Evolutionary conservation across 1,140 invertebrate genomes (phyloP).

Genomic region (Zaprionus kolodkinae): DNA sequence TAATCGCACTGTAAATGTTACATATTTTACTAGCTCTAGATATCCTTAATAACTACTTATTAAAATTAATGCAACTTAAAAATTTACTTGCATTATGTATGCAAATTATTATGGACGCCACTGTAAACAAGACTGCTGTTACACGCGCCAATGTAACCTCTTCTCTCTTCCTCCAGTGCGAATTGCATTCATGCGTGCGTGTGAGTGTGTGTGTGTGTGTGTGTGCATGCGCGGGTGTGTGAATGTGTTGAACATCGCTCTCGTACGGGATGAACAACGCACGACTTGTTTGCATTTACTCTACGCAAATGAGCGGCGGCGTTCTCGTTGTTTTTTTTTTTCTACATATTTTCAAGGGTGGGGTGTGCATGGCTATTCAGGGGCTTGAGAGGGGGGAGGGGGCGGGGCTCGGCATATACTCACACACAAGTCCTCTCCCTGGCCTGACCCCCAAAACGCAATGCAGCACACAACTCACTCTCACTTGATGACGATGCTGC

Average conservation of each 20-base stretch:
- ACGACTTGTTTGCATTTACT: slow-evolving; percentile 78
- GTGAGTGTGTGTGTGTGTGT: slow-evolving; percentile 33
- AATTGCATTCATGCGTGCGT: slow-evolving; percentile 72
- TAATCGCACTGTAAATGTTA: no score
- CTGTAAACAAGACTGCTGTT: slow-evolving; percentile 51
- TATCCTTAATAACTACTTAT: no score
- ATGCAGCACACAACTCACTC: slow-evolving; percentile 68
- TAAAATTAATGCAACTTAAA: not conserved
- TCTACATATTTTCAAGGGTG: slow-evolving; percentile 47
- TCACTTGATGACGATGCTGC: slow-evolving; percentile 65
- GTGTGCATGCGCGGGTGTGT: slow-evolving; percentile 34
- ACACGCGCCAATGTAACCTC: slow-evolving; percentile 62
- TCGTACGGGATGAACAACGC: slow-evolving; percentile 47
- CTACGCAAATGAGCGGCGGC: slow-evolving; percentile 80
- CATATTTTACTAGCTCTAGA: no score
- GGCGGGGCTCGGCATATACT: slow-evolving; percentile 12
- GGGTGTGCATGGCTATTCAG: slow-evolving; percentile 30
- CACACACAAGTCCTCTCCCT: slow-evolving; percentile 13
- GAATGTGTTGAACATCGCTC: slow-evolving; percentile 14
- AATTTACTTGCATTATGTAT: not conserved
- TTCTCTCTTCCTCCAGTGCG: slow-evolving; percentile 37
- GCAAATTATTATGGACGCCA: slow-evolving; percentile 13
- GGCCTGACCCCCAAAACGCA: slow-evolving; percentile 22
- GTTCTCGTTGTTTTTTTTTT: slow-evolving; percentile 48
- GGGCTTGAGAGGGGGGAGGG: slow-evolving; percentile 1